A percentile compares a stretch with the other conserved stretches of the same genome.
Conservation (phyloP, 2,888 invertebrate genomes). For the Spicauda simplicius region DNA sequence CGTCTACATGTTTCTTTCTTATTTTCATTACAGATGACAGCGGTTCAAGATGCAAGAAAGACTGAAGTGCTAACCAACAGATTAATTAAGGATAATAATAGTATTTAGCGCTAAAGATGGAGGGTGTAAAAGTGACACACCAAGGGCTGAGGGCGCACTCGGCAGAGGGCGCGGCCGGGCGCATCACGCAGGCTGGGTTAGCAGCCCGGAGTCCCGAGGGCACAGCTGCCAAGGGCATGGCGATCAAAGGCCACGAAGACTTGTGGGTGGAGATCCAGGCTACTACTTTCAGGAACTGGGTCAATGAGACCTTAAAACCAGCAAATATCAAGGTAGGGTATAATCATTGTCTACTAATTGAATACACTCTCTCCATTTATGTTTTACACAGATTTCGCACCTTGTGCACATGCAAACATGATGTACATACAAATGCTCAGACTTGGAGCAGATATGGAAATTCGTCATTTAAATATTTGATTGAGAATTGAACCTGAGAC, state of each 20-base stretch:
- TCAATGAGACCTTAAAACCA: slow-evolving; percentile 94
- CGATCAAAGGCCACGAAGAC: slow-evolving; percentile 97
- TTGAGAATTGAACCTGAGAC: no score
- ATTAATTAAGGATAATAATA: slow-evolving; percentile 38
- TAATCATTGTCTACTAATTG: background rate
- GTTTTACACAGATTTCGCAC: background rate
- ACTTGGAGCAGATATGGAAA: no score
- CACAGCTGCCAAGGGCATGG: slow-evolving; percentile 97
- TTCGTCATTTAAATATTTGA: no score
- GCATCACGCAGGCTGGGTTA: slow-evolving; percentile 90
- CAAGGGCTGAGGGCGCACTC: slow-evolving; percentile 85
- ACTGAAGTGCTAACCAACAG: slow-evolving; percentile 48
- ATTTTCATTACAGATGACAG: slow-evolving; percentile 60
- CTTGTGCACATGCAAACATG: background rate
- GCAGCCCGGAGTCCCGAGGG: slow-evolving; percentile 95
- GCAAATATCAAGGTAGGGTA: slow-evolving; percentile 86
- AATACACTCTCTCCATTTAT: background rate
- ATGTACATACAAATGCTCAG: no score
- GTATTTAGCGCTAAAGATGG: slow-evolving; percentile 61
- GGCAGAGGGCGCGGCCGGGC: slow-evolving; percentile 84
- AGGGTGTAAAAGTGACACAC: slow-evolving; percentile 85
- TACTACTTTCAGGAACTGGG: slow-evolving; percentile 98
- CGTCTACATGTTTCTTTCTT: background rate
- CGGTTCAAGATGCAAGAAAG: slow-evolving; percentile 60
- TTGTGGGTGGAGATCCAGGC: slow-evolving; percentile 98